Evolutionary conservation across 2,797 vertebrate genomes (phyloP).

Genomic region (Decapterus maruadsi): DNA sequence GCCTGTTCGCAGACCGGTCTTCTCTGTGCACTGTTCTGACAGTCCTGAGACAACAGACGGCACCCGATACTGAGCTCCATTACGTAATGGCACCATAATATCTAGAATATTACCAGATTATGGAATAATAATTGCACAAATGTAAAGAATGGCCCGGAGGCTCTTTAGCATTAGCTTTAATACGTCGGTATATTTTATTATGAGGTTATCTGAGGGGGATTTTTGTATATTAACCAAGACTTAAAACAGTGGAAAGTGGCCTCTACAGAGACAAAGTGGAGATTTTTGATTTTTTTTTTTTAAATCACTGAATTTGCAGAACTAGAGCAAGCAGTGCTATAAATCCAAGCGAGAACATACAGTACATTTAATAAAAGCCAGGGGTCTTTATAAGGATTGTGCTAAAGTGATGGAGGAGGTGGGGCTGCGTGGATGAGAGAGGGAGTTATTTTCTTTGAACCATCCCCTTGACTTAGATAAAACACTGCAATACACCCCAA

Average conservation of each 20-base stretch:
- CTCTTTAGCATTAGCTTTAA: constrained; percentile 25
- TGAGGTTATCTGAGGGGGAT: constrained; percentile 14
- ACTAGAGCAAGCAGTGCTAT: too few species aligned
- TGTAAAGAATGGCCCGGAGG: constrained; percentile 42
- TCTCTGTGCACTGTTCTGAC: not conserved
- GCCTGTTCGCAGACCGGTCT: constrained; percentile 5
- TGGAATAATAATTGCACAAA: constrained; percentile 62
- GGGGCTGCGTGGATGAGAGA: too few species aligned
- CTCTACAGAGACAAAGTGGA: not conserved
- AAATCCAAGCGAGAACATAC: not conserved
- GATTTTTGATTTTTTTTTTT: not conserved
- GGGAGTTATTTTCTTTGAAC: not conserved
- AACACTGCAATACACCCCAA: not conserved
- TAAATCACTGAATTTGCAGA: constrained; percentile 2
- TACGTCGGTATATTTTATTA: constrained; percentile 10
- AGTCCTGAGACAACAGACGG: constrained; percentile 54
- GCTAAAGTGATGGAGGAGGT: too few species aligned
- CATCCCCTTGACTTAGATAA: not conserved
- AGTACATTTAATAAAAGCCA: not conserved
- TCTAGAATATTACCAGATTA: constrained; percentile 75
- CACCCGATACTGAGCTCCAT: constrained; percentile 59
- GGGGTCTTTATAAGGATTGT: not conserved
- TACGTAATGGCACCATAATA: constrained; percentile 65
- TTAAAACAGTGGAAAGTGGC: not conserved
- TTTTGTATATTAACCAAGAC: constrained; percentile 4